Evolutionary conservation across 2,888 invertebrate genomes (phyloP).

Genomic region (Aradus depressus): DNA sequence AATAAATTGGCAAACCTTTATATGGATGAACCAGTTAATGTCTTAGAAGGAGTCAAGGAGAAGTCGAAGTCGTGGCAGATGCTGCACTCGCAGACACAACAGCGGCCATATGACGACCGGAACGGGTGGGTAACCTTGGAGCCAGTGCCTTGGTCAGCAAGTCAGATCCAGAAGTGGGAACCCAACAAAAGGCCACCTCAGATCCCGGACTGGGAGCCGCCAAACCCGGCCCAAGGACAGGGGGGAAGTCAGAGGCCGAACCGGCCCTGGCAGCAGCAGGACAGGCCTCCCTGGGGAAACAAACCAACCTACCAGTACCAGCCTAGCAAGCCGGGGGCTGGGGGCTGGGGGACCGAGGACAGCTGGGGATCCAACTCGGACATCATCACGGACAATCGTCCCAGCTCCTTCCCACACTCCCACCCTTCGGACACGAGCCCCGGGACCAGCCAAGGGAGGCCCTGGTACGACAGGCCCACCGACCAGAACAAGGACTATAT

Average conservation of each 20-base stretch:
- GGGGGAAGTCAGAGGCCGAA: slow-evolving; percentile 24
- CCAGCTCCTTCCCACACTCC: slow-evolving; percentile 42
- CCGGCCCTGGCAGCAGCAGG: slow-evolving; percentile 38
- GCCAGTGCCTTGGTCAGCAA: slow-evolving; percentile 65
- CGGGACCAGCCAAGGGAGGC: slow-evolving; percentile 22
- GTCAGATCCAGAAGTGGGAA: slow-evolving; percentile 71
- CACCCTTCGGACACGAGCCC: no score
- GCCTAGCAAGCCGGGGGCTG: slow-evolving; percentile 28
- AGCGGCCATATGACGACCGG: slow-evolving; percentile 54
- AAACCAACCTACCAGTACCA: slow-evolving; percentile 35
- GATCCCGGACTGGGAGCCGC: slow-evolving; percentile 31
- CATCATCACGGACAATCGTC: slow-evolving; percentile 46
- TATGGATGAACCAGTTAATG: slow-evolving; percentile 29
- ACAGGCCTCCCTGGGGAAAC: slow-evolving; percentile 38
- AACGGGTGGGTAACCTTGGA: slow-evolving; percentile 69
- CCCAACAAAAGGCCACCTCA: slow-evolving; percentile 46
- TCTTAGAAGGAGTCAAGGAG: slow-evolving; percentile 27
- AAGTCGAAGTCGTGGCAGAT: slow-evolving; percentile 34
- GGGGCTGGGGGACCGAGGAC: slow-evolving; percentile 4
- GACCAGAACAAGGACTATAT: slow-evolving; percentile 3
- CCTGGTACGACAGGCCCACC: slow-evolving; percentile 35
- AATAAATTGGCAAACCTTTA: slow-evolving; percentile 31
- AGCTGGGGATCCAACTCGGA: slow-evolving; percentile 33
- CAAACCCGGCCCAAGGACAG: slow-evolving; percentile 41
- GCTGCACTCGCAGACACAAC: slow-evolving; percentile 33